Conservation (phyloP, 2,888 invertebrate species). For the Adineta ricciae region DNA sequence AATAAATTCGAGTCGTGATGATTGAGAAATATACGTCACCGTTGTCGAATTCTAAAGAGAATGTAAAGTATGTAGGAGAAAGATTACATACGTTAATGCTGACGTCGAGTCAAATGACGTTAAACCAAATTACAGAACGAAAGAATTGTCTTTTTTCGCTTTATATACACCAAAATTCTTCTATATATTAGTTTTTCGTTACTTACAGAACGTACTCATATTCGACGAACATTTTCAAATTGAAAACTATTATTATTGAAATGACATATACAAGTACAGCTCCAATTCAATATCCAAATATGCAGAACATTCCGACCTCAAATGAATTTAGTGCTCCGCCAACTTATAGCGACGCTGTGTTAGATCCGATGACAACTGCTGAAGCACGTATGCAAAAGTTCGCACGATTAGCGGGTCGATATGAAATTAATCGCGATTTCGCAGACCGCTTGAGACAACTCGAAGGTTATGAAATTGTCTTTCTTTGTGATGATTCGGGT, state of each 20-base stretch:
- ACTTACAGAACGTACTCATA: too few species aligned
- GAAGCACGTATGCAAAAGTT: not conserved
- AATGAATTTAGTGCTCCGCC: not conserved
- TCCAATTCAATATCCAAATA: not conserved
- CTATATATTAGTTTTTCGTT: not conserved
- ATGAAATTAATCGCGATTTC: not conserved
- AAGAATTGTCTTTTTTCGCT: not conserved
- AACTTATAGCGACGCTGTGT: not conserved
- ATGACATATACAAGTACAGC: not conserved
- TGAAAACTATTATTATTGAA: not conserved
- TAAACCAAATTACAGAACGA: too few species aligned
- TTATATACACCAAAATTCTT: not conserved
- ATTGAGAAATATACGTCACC: too few species aligned
- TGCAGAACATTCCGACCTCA: not conserved
- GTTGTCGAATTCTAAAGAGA: too few species aligned
- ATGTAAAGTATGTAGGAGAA: too few species aligned
- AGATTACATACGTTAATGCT: too few species aligned
- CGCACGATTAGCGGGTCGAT: not conserved
- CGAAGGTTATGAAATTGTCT: not conserved
- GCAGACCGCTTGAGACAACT: not conserved
- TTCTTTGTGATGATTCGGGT: slow-evolving; percentile 11
- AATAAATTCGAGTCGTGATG: too few species aligned
- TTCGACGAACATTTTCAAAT: not conserved
- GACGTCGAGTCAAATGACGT: too few species aligned
- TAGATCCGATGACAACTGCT: not conserved